Conservation (phyloP, 2,888 invertebrate genomes). For the Geotrupes spiniger region DNA sequence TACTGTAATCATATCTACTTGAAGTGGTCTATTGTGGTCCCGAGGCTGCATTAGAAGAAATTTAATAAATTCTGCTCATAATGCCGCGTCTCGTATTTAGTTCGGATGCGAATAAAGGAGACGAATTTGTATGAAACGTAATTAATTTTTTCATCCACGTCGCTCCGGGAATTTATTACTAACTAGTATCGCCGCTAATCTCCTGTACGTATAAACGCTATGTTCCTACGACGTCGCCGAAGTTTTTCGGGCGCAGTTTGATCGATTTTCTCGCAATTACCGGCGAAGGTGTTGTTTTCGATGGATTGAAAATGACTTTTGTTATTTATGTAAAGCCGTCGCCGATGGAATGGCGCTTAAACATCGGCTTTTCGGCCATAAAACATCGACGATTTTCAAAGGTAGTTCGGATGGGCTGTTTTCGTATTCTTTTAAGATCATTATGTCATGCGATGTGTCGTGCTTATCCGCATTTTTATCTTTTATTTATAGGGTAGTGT, state of each 20-base stretch:
- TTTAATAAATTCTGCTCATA: constrained; percentile 31
- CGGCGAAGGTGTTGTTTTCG: too few relatives aligned
- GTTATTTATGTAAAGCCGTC: too few relatives aligned
- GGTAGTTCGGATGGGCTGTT: background rate
- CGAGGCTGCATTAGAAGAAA: constrained; percentile 21
- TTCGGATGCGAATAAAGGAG: background rate
- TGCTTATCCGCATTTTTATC: constrained; percentile 8
- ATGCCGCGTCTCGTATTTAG: constrained; percentile 14
- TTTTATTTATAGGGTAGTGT: constrained; percentile 4
- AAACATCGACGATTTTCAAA: too few relatives aligned
- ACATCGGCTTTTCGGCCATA: too few relatives aligned
- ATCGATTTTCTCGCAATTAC: too few relatives aligned
- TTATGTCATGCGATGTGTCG: constrained; percentile 7
- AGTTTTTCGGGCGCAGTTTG: too few relatives aligned
- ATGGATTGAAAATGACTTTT: too few relatives aligned
- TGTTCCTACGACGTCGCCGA: too few relatives aligned
- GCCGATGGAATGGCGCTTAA: too few relatives aligned
- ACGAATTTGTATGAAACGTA: background rate
- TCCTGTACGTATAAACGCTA: too few relatives aligned
- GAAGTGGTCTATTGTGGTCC: constrained; percentile 29
- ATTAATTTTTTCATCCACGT: constrained; percentile 9
- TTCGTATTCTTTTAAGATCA: constrained; percentile 1
- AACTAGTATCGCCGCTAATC: too few relatives aligned
- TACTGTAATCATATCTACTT: constrained; percentile 30
- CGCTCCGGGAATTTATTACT: background rate